Evolutionary conservation across 2,797 vertebrate genomes (phyloP).

Genomic region (Chiloscyllium punctatum): DNA sequence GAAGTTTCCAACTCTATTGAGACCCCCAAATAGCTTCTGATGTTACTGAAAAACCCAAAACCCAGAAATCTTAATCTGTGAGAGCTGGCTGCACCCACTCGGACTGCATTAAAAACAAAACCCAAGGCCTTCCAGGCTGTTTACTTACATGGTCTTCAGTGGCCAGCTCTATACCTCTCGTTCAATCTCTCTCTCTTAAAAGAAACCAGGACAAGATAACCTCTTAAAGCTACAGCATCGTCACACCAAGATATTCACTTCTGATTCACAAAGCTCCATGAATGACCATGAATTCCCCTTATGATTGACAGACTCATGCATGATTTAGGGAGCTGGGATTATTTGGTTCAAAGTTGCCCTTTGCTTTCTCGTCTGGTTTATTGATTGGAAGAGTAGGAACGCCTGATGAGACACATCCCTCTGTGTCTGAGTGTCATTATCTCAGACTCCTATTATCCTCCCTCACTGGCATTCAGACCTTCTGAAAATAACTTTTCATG

Average conservation of each 20-base stretch:
- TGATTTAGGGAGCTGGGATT: conserved; percentile 1
- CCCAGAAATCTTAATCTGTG: too few species aligned
- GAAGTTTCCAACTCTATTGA: too few species aligned
- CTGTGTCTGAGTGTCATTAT: background rate
- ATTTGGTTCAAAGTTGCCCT: background rate
- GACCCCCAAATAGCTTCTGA: too few species aligned
- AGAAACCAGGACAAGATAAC: too few species aligned
- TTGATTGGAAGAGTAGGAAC: background rate
- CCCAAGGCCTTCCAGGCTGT: too few species aligned
- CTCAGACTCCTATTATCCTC: background rate
- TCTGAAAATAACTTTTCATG: background rate
- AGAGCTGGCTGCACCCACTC: too few species aligned
- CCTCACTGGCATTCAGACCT: background rate
- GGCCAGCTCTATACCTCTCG: too few species aligned
- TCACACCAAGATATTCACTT: background rate
- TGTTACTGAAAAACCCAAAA: too few species aligned
- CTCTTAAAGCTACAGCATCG: too few species aligned
- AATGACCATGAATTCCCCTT: background rate
- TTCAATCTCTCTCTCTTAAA: too few species aligned
- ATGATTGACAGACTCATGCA: background rate
- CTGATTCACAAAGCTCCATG: background rate
- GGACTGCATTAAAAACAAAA: too few species aligned
- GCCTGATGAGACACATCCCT: background rate
- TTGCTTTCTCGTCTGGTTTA: background rate
- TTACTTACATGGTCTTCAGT: too few species aligned